A percentile compares a stretch with the other conserved stretches of the same genome.
Conservation (phyloP, 1,140 invertebrate species). For the Ips nitidus region DNA sequence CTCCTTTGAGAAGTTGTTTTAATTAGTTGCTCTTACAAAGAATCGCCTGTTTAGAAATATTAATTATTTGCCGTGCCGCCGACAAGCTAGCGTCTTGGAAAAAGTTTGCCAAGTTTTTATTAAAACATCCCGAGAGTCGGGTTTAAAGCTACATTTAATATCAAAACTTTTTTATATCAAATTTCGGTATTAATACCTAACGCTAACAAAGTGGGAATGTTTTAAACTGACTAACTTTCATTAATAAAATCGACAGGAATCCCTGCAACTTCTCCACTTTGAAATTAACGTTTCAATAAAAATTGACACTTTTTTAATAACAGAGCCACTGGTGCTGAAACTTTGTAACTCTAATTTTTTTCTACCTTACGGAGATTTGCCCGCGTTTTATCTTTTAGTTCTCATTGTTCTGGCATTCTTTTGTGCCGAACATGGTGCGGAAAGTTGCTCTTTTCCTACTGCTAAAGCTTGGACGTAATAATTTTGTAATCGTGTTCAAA, state of each 20-base stretch:
- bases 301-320: neutral
- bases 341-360: too few relatives aligned
- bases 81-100: conserved; percentile 20
- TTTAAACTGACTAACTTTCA: neutral
- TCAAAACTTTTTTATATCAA: conserved; percentile 25
- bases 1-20: conserved; percentile 17
- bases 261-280: too few relatives aligned
- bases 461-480: too few relatives aligned
- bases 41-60: conserved; percentile 30
- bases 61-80: conserved; percentile 26
- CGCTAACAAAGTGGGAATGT: conserved; percentile 16
- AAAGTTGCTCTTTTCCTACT: too few relatives aligned
- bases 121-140: conserved; percentile 16
- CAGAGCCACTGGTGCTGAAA: too few relatives aligned
- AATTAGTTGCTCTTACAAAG: conserved; percentile 25
- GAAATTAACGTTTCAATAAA: neutral
- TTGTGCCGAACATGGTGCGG: too few relatives aligned
- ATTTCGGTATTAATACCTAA: conserved; percentile 4
- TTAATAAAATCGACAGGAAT: neutral
- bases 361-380: too few relatives aligned
- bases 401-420: too few relatives aligned
- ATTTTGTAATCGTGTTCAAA: too few relatives aligned
- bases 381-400: too few relatives aligned
- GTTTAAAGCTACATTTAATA: conserved; percentile 28
- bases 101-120: conserved; percentile 34